These are phyloP conservation scores for Larimichthys polyactis DNA, from an alignment of 2,113 vertebrate genomes.

Conservation along the genomic window DNA sequence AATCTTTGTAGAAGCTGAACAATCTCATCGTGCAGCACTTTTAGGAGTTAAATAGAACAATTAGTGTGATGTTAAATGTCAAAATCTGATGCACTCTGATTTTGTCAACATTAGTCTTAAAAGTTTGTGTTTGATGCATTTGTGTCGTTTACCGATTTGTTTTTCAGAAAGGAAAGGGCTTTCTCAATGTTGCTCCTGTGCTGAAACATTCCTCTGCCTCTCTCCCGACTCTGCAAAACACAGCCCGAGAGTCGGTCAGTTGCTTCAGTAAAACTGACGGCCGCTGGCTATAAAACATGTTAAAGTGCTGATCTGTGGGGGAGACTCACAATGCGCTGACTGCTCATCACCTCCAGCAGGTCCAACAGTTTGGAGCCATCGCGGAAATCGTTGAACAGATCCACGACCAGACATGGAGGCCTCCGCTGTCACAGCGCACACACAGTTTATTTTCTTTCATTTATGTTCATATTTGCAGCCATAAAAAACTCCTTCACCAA, in stretches of 20 bases:
- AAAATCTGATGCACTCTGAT: background rate
- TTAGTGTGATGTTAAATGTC: background rate
- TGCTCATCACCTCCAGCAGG: slow-evolving; percentile 95
- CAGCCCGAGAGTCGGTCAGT: slow-evolving; percentile 29
- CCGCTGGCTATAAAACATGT: background rate
- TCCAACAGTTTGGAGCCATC: slow-evolving; percentile 92
- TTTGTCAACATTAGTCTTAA: background rate
- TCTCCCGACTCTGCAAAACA: slow-evolving; percentile 89
- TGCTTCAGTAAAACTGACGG: background rate
- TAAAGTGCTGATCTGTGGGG: rapidly evolving
- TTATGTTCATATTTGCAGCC: background rate
- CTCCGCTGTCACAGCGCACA: slow-evolving; percentile 82
- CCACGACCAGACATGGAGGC: slow-evolving; percentile 85
- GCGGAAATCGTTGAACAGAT: slow-evolving; percentile 91
- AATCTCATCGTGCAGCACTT: background rate
- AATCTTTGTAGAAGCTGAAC: slow-evolving; percentile 1
- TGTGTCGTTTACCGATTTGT: slow-evolving; percentile 86
- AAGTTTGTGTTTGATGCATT: background rate
- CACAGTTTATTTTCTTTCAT: background rate
- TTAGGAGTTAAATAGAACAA: background rate
- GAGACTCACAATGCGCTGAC: slow-evolving; percentile 90
- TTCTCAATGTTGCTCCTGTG: slow-evolving; percentile 95
- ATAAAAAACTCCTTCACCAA: background rate
- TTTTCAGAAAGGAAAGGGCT: slow-evolving; percentile 90
- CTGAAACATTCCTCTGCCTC: slow-evolving; percentile 91